A percentile compares a stretch with the other conserved stretches of the same genome.
Evolutionary conservation across 2,113 vertebrate genomes (phyloP).

Genomic region (Prinia subflava): DNA sequence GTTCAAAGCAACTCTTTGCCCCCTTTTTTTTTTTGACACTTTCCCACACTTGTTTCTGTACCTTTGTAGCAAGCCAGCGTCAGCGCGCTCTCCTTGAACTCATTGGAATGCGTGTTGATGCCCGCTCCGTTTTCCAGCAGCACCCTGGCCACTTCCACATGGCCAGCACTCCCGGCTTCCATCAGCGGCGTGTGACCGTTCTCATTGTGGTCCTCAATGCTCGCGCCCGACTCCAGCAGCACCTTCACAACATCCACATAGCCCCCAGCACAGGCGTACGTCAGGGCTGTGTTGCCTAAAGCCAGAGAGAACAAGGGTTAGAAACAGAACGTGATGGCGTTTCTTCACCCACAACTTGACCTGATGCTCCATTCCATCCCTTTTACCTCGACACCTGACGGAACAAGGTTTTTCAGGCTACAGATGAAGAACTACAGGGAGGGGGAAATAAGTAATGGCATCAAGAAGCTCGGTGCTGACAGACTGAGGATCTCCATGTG

Average conservation of each 20-base stretch:
- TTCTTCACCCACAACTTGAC: neutral
- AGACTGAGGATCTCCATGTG: neutral
- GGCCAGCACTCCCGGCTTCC: conserved; percentile 96
- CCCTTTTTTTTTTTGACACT: too few species aligned
- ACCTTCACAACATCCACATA: conserved; percentile 98
- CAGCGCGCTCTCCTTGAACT: conserved; percentile 98
- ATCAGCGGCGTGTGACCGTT: conserved; percentile 98
- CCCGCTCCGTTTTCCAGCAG: conserved; percentile 96
- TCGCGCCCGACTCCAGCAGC: conserved; percentile 95
- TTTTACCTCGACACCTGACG: fast-evolving
- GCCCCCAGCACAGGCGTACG: conserved; percentile 95
- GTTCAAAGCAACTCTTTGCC: fast-evolving
- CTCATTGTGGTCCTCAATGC: conserved; percentile 99
- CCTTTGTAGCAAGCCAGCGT: conserved; percentile 99
- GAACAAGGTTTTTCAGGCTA: neutral
- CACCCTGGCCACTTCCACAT: conserved; percentile 94
- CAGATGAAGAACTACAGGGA: neutral
- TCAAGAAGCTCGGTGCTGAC: neutral
- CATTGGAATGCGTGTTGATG: conserved; percentile 99
- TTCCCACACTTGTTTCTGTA: neutral
- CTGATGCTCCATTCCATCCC: fast-evolving
- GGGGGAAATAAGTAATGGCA: neutral
- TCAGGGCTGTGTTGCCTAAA: conserved; percentile 95
- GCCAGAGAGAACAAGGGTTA: neutral
- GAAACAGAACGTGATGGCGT: fast-evolving